Evolutionary conservation across 2,113 vertebrate genomes (phyloP), one percentile per base, ranked within the genome.

Genomic region (Prinia subflava): DNA sequence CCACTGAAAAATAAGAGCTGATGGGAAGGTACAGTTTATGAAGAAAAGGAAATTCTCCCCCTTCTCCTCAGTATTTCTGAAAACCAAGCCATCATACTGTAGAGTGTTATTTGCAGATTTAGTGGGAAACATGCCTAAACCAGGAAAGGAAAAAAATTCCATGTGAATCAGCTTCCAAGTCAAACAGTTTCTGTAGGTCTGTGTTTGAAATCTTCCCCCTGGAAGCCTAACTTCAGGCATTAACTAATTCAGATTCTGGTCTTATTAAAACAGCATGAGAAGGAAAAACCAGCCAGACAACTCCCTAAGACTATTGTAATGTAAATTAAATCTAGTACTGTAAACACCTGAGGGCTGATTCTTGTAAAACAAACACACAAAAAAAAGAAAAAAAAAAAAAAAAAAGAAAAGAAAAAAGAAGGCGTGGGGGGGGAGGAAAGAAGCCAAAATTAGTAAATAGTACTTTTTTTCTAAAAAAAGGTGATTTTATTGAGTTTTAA

Each of bases 401-500:
- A 10, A 22, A 47, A 47, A 68, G 37, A 42, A 15, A 50, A 22
- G 20, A 21, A 8, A 56, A 56, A 21, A 21, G 4, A 14, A 9
- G 3, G 19, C 7, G 4, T 4, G 37, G 4, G 3, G 2, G 20
- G 5, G 13, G 4, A 12, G 18, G 19, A 30, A 52, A 52, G 47
- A 63, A n/a, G 14, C 62, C 78, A 55, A 63, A 95, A 84, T 70
- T 64, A 89, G 35, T 41, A 80, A 83, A 94, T 10, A 83, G 27
- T 1, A 30, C 35, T 28, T 55, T 77, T 89, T 84, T 47, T 91
- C 37, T 85, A 96, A 97, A 96, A 97, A 98, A 97, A 91, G 97
- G 98, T 98, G 96, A 98, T 98, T 99, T 99, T 98, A 97, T 98
- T 98, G 97, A 97, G 97, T 97, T 98, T 98, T 99, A 98, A 98